Base-by-base conservation (phyloP, 2,888 invertebrate genomes). In the Cactoblastis cactorum region DNA sequence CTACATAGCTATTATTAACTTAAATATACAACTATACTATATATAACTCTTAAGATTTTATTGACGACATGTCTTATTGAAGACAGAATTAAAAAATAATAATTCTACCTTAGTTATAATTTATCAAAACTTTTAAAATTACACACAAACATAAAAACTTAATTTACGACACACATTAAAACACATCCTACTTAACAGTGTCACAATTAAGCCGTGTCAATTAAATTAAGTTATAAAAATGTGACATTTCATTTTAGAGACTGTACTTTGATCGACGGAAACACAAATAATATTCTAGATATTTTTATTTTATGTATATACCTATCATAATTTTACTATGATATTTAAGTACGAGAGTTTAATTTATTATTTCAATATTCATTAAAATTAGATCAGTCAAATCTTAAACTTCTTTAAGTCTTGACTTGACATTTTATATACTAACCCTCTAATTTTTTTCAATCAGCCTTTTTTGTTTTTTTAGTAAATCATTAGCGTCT, bases 71-170 rank as follows among this genome's bases (percentile, higher is more conserved):
- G 1, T 2, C 14, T 35, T 35, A 14, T 35, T 35, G 14, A 35
- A 4, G 6, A 6, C 3, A 14, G 14, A 35, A 1, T 35, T 35
- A 2, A 35, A 6, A 9, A 9, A 1, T 28, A 1, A 28, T 6
- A 28, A 28, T 6, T 28, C 28, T 9, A 28, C 5, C n/a, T n/a
- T n/a, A n/a, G n/a, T n/a, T n/a, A n/a, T n/a, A n/a, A n/a, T n/a
- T n/a, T 28, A 28, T 28, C 4, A 28, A 22, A 28, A 6, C 28
- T 28, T 9, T 1, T 28, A 28, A 28, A 28, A 28, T 28, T 9
- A 28, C 28, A 28, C 33, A 47, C n/a, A 55, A 56, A 49, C 24
- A 54, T 60, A 33, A 28, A 28, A 28, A 33, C 18, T 2, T 28
- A 14, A 24, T 48, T 48, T 38, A 48, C 17, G 24, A 37, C 24